Base-by-base conservation (phyloP, 2,888 invertebrate species). In the Cryptus armator region DNA sequence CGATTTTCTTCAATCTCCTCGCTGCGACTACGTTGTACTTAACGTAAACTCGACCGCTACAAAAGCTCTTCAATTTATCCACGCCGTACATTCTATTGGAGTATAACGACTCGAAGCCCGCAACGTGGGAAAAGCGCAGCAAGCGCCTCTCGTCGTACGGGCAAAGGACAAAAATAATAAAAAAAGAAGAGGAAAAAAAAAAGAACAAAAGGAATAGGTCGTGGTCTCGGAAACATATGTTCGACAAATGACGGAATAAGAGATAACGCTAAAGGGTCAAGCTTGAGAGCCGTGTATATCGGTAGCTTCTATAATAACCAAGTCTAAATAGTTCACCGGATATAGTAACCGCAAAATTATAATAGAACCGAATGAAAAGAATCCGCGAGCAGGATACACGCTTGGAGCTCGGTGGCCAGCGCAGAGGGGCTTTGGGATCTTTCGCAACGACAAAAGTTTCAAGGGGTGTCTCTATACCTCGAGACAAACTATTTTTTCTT, bases 311-410 rank as follows among this genome's bases (percentile, higher is more conserved):
- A 46, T 16, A 68, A 77, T 68, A 32, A 64, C 51, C 29, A 32
- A 56, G 56, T 56, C 46, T 46, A 44, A 74, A 78, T 56, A 56
- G 72, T 62, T 74, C 29, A 72, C 70, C 80, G 80, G 84, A 84
- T 80, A 83, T 56, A 72, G 66, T 71, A 59, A 84, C 80, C 80
- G 86, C 81, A 72, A 79, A 82, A 83, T 80, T 46, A 75, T 77
- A 72, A 74, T 59, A 70, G 77, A 37, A 72, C 43, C 70, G 77
- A 37, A 72, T 64, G 71, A 83, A 75, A 70, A 75, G 59, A 43
- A 85, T 71, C 37, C 59, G 19, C 14, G 32, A 32, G 56, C 32
- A 51, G 51, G 16, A 51, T 51, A n/a, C 51, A 51, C 14, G n/a
- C 29, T 24, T 14, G n/a, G 6, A 32, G 37, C 10, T 64, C 24